phyloP scores from a whole-genome alignment of 2,888 invertebrate genomes.

The Poecilobothrus nobilitatus region DNA sequence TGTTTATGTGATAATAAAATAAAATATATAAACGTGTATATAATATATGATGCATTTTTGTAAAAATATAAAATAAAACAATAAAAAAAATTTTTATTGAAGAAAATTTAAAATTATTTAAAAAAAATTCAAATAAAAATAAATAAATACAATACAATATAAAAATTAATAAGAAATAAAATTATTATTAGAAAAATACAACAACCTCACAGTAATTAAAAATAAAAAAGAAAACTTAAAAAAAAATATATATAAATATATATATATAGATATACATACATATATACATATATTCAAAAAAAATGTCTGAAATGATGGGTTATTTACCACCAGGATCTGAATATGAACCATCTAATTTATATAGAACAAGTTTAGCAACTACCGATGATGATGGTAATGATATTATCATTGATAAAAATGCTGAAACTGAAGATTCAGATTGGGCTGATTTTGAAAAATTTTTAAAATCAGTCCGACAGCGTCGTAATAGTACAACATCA shows the following conservation, averaged over 20 bases:
- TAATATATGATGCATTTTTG: background rate
- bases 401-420: conserved; percentile 31
- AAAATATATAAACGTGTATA: too few species aligned
- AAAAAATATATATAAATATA: background rate
- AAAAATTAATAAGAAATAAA: too few species aligned
- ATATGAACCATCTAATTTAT: background rate
- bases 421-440: conserved; percentile 41
- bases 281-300: background rate
- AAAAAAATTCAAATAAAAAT: too few species aligned
- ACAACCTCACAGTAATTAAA: too few species aligned
- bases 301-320: background rate
- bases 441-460: conserved; percentile 44
- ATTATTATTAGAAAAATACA: too few species aligned
- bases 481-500: conserved; percentile 37
- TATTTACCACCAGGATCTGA: background rate
- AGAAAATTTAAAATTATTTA: background rate
- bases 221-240: too few species aligned
- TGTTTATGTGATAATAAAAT: background rate
- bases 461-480: conserved; percentile 38
- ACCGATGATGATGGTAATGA: background rate
- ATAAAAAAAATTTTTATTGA: background rate
- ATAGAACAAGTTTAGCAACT: background rate
- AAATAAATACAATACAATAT: too few species aligned
- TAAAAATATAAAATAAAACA: background rate
- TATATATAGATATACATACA: too few species aligned